phyloP scores from a whole-genome alignment of 2,113 vertebrate species.

The Isurus oxyrinchus region DNA sequence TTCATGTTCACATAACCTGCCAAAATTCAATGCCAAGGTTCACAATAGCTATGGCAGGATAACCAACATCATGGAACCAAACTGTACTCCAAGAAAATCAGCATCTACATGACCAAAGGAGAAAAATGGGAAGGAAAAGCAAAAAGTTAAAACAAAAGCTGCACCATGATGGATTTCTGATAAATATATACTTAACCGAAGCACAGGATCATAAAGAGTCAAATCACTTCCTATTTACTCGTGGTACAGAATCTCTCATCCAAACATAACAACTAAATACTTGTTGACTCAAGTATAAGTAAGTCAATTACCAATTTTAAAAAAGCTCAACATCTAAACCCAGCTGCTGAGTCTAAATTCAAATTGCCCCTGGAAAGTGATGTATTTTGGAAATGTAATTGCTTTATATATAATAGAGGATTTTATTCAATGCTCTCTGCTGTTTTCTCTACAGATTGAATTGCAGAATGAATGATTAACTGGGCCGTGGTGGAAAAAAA shows the following conservation, averaged over 20 bases:
- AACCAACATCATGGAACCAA: neutral
- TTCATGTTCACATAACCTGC: neutral
- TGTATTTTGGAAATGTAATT: neutral
- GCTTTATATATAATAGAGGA: neutral
- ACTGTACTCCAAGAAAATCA: neutral
- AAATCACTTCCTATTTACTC: neutral
- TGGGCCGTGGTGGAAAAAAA: neutral
- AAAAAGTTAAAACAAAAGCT: neutral
- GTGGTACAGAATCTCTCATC: neutral
- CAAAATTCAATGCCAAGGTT: neutral
- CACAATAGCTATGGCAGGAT: neutral
- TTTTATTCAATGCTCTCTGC: neutral
- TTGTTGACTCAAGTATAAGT: slow-evolving; percentile 2
- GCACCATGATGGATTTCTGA: neutral
- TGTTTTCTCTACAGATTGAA: slow-evolving; percentile 3
- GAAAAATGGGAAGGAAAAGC: too few species aligned
- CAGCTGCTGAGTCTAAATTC: neutral
- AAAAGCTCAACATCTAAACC: neutral
- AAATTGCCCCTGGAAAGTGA: neutral
- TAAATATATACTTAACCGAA: neutral
- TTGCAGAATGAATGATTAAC: neutral
- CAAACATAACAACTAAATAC: neutral
- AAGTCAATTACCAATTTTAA: neutral
- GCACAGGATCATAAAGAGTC: neutral
- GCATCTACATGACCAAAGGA: neutral